Evolutionary conservation across 2,113 vertebrate species (phyloP), one percentile per base, ranked within the genome.

Genomic region (Pica pica): DNA sequence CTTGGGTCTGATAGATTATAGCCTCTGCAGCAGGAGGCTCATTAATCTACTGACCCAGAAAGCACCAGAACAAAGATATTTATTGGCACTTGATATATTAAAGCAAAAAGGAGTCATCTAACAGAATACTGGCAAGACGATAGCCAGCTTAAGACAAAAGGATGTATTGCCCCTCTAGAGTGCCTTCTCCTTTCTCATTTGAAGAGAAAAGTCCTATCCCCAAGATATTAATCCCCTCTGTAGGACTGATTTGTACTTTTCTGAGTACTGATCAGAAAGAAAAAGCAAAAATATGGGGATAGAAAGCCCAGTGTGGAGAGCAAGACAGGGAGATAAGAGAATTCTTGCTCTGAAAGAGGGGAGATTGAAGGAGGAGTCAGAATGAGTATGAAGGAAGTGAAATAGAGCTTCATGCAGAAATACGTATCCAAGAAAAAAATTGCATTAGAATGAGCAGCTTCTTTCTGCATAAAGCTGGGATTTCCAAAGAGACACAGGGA

Each of bases 21-120:
- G 46, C 65, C 61, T 91, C 67, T 93, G 60, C 71, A 86, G 75
- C 35, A 76, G 59, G 37, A 76, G 50, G 41, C 23, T 90, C 59
- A 41, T 90, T 90, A 88, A 95, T 94, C 78, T 90, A 68, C 68
- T 87, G 83, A 95, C 78, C 56, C 68, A 79, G 85, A 93, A 92
- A 70, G 31, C 83, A 83, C 39, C 9, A 3, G 46, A 93, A 71
- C 44, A 71, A 94, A 88, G 60, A 75, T 83, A 87, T 90, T 91
- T 87, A 70, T 92, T 93, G 37, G 55, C 44, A 71, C 21, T 55
- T 83, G 82, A 81, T 92, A 47, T 42, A 93, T 86, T 90, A 52
- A 78, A 91, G 74, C 35, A 89, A 75, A 87, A 92, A 87, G 13
- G 31, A 94, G 33, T 68, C n/a, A 64, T 74, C 85, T 81, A 88